These are phyloP conservation scores for Chloroceryle inda DNA, from an alignment of 2,797 vertebrate genomes.

Conservation along the genomic window DNA sequence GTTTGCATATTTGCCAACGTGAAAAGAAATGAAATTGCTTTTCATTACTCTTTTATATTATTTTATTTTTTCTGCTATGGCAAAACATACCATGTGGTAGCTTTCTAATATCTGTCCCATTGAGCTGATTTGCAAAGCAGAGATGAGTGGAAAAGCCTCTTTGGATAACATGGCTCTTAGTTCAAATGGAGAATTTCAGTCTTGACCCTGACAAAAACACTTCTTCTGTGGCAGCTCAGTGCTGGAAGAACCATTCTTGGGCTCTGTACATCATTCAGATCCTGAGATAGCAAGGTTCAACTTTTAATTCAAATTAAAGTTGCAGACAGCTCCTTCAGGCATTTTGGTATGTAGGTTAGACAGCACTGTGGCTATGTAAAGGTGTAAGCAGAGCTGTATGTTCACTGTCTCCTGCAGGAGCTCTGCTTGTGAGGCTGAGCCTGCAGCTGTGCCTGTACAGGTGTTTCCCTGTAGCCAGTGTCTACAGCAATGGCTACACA, in stretches of 20 bases:
- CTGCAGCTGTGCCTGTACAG: rapidly evolving
- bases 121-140: background rate
- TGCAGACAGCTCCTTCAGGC: background rate
- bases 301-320: background rate
- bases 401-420: rapidly evolving
- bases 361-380: rapidly evolving
- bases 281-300: background rate
- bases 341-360: rapidly evolving
- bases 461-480: background rate
- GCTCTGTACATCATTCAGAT: background rate
- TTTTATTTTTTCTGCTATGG: background rate
- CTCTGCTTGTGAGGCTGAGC: rapidly evolving
- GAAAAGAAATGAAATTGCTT: background rate
- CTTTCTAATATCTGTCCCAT: background rate
- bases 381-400: rapidly evolving
- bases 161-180: background rate
- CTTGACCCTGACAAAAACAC: background rate
- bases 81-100: background rate
- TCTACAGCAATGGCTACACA: background rate
- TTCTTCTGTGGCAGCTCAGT: background rate
- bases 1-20: background rate
- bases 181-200: background rate
- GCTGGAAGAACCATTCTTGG: background rate
- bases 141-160: background rate
- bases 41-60: background rate